phyloP scores from a whole-genome alignment of 1,140 invertebrate species.

The Pseudoatta argentina region DNA sequence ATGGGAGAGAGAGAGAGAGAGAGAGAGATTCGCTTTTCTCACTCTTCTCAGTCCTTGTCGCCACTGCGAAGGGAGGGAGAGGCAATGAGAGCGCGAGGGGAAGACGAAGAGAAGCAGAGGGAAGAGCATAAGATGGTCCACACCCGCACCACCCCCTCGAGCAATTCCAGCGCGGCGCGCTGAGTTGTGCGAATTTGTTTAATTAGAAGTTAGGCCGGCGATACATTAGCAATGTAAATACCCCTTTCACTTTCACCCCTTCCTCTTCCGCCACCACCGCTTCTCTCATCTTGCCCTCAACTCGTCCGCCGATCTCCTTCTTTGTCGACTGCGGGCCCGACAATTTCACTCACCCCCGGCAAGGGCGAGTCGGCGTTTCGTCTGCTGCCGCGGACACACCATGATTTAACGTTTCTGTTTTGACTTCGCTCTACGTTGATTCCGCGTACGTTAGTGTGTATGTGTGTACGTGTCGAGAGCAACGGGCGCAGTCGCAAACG shows the following conservation, averaged over 20 bases:
- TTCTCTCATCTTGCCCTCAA: conserved; percentile 34
- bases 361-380: conserved; percentile 58
- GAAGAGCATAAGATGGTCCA: conserved; percentile 21
- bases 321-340: conserved; percentile 22
- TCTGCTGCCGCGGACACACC: conserved; percentile 68
- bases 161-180: conserved; percentile 79
- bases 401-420: conserved; percentile 77
- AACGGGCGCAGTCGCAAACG: conserved; percentile 49
- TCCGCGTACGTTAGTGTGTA: conserved; percentile 23
- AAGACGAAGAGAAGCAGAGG: conserved; percentile 1
- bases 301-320: conserved; percentile 52
- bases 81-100: neutral
- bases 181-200: conserved; percentile 86
- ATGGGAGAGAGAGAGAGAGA: conserved; percentile 10
- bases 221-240: conserved; percentile 87
- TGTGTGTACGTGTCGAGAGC: conserved; percentile 12
- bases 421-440: conserved; percentile 63
- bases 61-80: neutral
- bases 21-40: conserved; percentile 67
- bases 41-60: conserved; percentile 56
- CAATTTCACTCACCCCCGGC: conserved; percentile 32
- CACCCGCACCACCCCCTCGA: conserved; percentile 33
- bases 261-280: neutral
- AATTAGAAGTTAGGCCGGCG: conserved; percentile 86
- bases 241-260: conserved; percentile 57